These are phyloP conservation scores for Taphrorychus bicolor DNA, from an alignment of 2,888 invertebrate genomes.

Conservation along the genomic window DNA sequence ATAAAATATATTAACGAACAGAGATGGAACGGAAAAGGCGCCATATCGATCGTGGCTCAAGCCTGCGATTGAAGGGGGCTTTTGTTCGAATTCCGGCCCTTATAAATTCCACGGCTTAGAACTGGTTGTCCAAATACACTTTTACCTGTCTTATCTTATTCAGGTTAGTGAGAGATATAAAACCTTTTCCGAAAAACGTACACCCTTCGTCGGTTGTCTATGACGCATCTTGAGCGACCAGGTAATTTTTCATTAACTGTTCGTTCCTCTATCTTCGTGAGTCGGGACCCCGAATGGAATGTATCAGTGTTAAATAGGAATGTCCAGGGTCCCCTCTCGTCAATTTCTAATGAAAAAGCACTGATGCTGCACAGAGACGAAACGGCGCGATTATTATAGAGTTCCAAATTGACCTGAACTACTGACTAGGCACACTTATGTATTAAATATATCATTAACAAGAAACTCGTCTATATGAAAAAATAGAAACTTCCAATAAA, in stretches of 20 bases:
- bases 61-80: constrained; percentile 2
- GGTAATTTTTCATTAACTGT: constrained; percentile 9
- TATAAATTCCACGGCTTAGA: neutral
- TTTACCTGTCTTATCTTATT: constrained; percentile 14
- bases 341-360: constrained; percentile 8
- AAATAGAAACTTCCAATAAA: constrained; percentile 63
- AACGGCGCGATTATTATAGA: constrained; percentile 12
- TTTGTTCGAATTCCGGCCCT: constrained; percentile 10
- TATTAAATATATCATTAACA: constrained; percentile 62
- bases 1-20: constrained; percentile 55
- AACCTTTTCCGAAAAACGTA: constrained; percentile 15
- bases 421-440: constrained; percentile 71
- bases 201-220: constrained; percentile 13
- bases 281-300: constrained; percentile 6
- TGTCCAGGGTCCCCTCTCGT: constrained; percentile 3
- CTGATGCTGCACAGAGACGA: constrained; percentile 5
- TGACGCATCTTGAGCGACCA: neutral
- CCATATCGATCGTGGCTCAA: constrained; percentile 12
- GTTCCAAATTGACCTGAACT: constrained; percentile 65
- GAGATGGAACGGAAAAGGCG: constrained; percentile 42
- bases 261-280: neutral
- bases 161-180: constrained; percentile 18
- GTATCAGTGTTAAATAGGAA: constrained; percentile 12
- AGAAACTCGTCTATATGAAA: constrained; percentile 63
- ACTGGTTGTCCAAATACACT: neutral